Base-by-base conservation (phyloP, 2,888 invertebrate species). In the Digitonthophagus gazella region DNA sequence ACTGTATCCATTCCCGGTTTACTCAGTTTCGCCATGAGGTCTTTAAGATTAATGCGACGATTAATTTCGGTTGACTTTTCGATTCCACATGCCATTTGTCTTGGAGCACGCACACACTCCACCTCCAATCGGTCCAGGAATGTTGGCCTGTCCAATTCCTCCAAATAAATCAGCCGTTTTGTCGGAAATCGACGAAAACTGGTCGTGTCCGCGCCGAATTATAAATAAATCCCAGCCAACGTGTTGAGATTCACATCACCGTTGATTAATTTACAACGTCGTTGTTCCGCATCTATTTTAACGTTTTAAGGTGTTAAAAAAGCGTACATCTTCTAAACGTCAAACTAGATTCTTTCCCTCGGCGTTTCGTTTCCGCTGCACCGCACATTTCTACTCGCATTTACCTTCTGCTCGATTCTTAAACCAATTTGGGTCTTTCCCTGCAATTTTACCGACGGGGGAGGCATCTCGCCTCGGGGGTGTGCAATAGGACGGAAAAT, bases 401-500 rank as follows among this genome's bases (percentile, higher is more conserved):
- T 69, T 69, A 66, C 64, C 44, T 57, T 44, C 14, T 44, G 56
- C 66, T 69, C 69, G 56, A 66, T 54, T 64, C 67, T 66, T 67
- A 70, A 70, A 65, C 70, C 67, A 70, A 67, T 70, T 68, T 70
- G 55, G 65, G 61, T 61, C 70, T 65, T 58, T 68, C 55, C 65
- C 58, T 55, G 54, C 55, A 55, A 61, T 65, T 68, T 64, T 67
- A 20, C 19, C 67, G 63, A 63, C 61, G 65, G 58, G 65, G 11
- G 20, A 68, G 64, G 65, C 68, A 57, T 65, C 65, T 18, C 18
- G n/a, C 54, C 58, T 66, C 72, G 70, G 71, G 71, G 72, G 72
- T 69, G 71, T 74, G 74, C 75, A 75, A 75, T 75, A 74, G 75
- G 72, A 73, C 74, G 75, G 72, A 72, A 75, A 75, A 75, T 75